Evolutionary conservation across 2,797 vertebrate genomes (phyloP).

Genomic region (Chelon labrosus): DNA sequence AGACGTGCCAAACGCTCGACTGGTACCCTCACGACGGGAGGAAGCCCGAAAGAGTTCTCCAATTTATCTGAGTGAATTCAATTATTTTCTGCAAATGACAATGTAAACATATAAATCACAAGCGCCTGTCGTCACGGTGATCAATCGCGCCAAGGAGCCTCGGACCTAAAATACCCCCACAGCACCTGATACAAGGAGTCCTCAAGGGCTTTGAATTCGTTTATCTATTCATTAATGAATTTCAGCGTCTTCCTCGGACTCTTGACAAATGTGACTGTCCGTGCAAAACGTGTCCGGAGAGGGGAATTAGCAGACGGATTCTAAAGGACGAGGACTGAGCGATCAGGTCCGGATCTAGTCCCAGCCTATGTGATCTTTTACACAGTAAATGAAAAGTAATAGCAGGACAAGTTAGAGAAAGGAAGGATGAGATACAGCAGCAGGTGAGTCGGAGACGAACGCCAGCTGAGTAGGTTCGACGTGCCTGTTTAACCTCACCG

Average conservation of each 20-base stretch:
- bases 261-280: constrained; percentile 37
- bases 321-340: constrained; percentile 10
- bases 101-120: constrained; percentile 24
- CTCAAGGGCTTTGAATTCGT: constrained; percentile 31
- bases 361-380: background rate
- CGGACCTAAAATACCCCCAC: constrained; percentile 15
- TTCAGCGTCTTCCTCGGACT: constrained; percentile 33
- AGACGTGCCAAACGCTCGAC: constrained; percentile 19
- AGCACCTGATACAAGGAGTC: constrained; percentile 25
- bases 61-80: constrained; percentile 24
- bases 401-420: constrained; percentile 12
- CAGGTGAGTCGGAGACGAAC: constrained; percentile 36
- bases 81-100: constrained; percentile 31
- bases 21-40: constrained; percentile 22
- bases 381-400: constrained; percentile 15
- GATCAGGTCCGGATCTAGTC: background rate
- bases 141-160: constrained; percentile 14
- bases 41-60: constrained; percentile 8
- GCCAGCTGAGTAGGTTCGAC: constrained; percentile 19
- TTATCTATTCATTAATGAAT: constrained; percentile 23
- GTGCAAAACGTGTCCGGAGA: background rate
- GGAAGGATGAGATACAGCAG: constrained; percentile 36
- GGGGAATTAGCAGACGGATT: background rate
- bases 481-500: constrained; percentile 33
- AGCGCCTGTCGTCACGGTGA: constrained; percentile 35